Conservation (phyloP, 2,888 invertebrate species). For the Bruchidius siliquastri region DNA sequence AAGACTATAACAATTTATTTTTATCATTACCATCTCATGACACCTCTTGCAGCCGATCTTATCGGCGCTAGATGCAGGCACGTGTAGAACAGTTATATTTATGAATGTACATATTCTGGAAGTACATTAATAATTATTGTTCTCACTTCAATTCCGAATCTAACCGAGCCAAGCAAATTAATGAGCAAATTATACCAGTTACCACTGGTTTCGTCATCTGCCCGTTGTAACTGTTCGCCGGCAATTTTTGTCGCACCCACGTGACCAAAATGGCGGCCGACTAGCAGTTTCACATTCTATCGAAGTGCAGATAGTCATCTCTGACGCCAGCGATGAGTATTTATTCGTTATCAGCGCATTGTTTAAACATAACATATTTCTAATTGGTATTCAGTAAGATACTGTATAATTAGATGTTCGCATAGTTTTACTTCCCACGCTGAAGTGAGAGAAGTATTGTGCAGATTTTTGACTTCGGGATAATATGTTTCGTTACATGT, state of each 20-base stretch:
- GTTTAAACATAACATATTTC: no score
- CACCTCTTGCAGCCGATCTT: background rate
- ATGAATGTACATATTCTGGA: background rate
- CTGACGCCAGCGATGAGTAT: background rate
- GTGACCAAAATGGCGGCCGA: background rate
- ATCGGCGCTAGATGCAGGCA: background rate
- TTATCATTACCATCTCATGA: background rate
- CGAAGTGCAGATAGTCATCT: background rate
- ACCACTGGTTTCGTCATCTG: background rate
- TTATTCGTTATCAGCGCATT: background rate
- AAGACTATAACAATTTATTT: background rate
- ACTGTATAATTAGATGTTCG: no score
- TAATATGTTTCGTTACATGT: no score
- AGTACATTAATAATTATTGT: background rate
- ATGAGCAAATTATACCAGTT: background rate
- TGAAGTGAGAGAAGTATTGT: no score
- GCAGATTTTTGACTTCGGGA: no score
- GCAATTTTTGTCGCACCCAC: background rate
- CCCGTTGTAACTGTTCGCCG: background rate
- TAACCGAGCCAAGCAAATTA: background rate
- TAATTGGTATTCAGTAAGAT: no score
- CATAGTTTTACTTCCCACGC: no score
- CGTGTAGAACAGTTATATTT: background rate
- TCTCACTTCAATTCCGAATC: background rate
- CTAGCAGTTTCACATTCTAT: background rate